A percentile compares a stretch with the other conserved stretches of the same genome.
Conservation (phyloP, 2,113 vertebrate genomes). For the Rhinoptilus africanus region DNA sequence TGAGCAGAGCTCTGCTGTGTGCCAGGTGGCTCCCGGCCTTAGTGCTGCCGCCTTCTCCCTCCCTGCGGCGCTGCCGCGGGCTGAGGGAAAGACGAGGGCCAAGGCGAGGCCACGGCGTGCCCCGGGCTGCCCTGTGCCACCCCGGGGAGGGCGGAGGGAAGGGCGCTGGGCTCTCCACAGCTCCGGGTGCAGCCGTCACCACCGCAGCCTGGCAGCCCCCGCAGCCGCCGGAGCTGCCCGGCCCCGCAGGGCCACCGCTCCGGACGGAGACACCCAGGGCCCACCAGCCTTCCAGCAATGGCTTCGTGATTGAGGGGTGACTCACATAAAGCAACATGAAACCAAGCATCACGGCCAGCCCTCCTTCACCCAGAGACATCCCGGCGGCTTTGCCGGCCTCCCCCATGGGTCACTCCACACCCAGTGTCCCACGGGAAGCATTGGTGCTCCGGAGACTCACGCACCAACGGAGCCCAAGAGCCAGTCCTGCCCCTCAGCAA, state of each 20-base stretch:
- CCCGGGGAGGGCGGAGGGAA: neutral
- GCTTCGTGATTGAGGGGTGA: neutral
- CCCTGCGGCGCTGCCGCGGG: rapidly evolving
- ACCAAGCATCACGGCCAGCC: rapidly evolving
- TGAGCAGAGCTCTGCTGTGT: neutral
- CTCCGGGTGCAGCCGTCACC: rapidly evolving
- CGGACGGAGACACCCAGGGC: neutral
- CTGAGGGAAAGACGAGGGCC: neutral
- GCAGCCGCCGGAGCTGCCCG: neutral
- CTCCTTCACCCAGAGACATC: neutral
- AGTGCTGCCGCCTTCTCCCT: neutral
- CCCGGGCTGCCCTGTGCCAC: rapidly evolving
- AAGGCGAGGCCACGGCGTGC: neutral
- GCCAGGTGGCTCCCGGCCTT: too few species aligned
- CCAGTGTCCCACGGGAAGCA: neutral
- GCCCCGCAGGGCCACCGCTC: neutral
- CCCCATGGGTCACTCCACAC: neutral
- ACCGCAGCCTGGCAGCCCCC: neutral
- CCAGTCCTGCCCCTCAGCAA: neutral
- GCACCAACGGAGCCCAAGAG: neutral
- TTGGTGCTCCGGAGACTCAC: neutral
- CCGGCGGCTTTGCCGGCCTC: neutral
- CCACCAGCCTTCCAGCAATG: rapidly evolving
- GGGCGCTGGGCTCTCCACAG: neutral
- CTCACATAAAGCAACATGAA: neutral